A percentile compares a stretch with the other conserved stretches of the same genome.
phyloP scores from a whole-genome alignment of 2,888 invertebrate species.

The Marronus borbonicus region DNA sequence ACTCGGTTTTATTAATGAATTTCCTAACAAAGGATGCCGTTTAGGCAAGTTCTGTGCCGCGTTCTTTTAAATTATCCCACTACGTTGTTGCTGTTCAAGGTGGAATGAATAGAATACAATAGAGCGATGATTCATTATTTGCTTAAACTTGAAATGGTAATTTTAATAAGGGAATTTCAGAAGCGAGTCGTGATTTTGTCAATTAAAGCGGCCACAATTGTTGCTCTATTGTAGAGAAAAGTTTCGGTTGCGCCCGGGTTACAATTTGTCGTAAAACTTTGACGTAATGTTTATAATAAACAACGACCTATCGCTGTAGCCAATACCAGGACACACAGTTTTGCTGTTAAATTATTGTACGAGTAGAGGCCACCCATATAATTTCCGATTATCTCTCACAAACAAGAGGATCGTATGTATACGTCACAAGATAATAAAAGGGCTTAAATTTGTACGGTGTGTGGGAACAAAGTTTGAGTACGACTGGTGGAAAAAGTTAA shows the following conservation, averaged over 20 bases:
- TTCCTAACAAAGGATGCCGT: slow-evolving; percentile 28
- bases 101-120: slow-evolving; percentile 12
- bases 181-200: slow-evolving; percentile 26
- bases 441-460: too few species aligned
- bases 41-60: slow-evolving; percentile 15
- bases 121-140: slow-evolving; percentile 31
- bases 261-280: slow-evolving; percentile 20
- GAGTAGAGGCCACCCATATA: not conserved
- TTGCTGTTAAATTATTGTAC: slow-evolving; percentile 4
- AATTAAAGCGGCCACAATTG: slow-evolving; percentile 22
- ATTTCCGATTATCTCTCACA: not conserved
- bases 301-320: slow-evolving; percentile 9
- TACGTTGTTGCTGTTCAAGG: slow-evolving; percentile 21
- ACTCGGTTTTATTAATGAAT: slow-evolving; percentile 32
- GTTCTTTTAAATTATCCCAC: slow-evolving; percentile 13
- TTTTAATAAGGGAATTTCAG: slow-evolving; percentile 23
- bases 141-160: slow-evolving; percentile 38
- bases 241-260: not conserved
- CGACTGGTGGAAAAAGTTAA: too few species aligned
- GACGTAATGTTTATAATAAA: slow-evolving; percentile 25
- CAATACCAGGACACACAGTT: not conserved
- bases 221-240: slow-evolving; percentile 22
- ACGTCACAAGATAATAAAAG: not conserved
- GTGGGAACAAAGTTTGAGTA: too few species aligned
- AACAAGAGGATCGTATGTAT: not conserved